These are phyloP conservation scores for Hypocryptadius cinnamomeus DNA, from an alignment of 2,113 vertebrate species.

Conservation along the genomic window DNA sequence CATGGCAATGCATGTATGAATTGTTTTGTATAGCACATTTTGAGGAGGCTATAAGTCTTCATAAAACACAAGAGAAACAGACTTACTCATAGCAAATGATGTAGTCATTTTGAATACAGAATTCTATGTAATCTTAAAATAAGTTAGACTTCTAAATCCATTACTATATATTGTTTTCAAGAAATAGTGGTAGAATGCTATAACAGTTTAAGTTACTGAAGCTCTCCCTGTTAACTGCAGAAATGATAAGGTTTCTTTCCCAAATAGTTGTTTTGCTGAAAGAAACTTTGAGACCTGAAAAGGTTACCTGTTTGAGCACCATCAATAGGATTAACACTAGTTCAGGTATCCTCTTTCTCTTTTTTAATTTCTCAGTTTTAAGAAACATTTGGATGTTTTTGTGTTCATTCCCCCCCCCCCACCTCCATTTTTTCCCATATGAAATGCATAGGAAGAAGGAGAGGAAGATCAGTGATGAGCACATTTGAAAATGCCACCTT, in stretches of 20 bases:
- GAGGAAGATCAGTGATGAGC: background rate
- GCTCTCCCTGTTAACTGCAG: background rate
- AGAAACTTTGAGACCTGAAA: background rate
- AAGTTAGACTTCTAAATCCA: background rate
- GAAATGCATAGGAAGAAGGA: background rate
- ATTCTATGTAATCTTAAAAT: background rate
- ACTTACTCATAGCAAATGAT: background rate
- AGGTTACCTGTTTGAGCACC: constrained; percentile 3
- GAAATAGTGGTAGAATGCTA: background rate
- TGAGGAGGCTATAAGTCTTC: background rate
- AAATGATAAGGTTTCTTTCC: background rate
- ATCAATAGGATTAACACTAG: background rate
- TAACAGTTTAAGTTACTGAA: background rate
- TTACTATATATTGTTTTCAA: background rate
- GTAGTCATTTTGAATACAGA: background rate
- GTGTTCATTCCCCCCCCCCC: background rate
- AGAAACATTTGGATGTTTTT: background rate
- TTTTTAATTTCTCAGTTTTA: background rate
- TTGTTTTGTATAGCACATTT: background rate
- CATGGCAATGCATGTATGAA: background rate
- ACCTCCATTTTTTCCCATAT: background rate
- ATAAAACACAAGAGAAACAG: background rate
- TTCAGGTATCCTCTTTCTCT: background rate
- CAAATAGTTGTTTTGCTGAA: constrained; percentile 3
- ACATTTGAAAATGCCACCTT: constrained; percentile 35